Base-by-base conservation (phyloP, 2,797 vertebrate genomes). In the Anas flavirostris region DNA sequence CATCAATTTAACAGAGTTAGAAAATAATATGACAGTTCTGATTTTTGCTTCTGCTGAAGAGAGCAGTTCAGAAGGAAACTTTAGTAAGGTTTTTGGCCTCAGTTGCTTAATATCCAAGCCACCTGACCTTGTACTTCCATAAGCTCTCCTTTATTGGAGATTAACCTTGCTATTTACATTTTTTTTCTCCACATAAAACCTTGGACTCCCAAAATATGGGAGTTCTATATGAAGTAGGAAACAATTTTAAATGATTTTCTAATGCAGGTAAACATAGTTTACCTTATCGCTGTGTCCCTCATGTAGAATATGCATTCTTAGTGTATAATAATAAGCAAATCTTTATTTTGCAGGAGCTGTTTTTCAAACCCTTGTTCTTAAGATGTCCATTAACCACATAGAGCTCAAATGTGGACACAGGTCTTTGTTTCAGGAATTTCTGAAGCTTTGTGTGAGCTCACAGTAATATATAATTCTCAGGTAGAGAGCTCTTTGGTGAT, bases 1-100 rank as follows among this genome's bases (percentile, higher is more conserved):
- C 31, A 77, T 88, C 79, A 81, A 8, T 76, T 94, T 89, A 96
- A 80, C n/a, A 56, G 73, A 89, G 64, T 92, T 91, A 91, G 72
- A 75, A 74, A 83, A 88, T 25, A 63, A 35, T 74, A 48, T 31
- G 73, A 63, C 80, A 58, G 41, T 39, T 86, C 55, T 82, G n/a
- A 50, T 78, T 93, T 86, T 90, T 81, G 33, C 56, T 84, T 86
- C 76, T 7, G 19, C 28, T 69, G 64, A 76, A 74, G 76, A 91
- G 68, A 87, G 28, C 16, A 50, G 44, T 62, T 94, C 62, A 67
- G 86, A 53, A 75, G 37, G n/a, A 92, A 83, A 74, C 56, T 39
- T 87, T 6, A 3, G 43, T 82, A 66, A 58, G 33, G 35, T 69
- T 88, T 93, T 60, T 78, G 58, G 29, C 46, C 72, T 63, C 48